Conservation (phyloP, 2,113 vertebrate species). For the Tragelaphus imberbis region DNA sequence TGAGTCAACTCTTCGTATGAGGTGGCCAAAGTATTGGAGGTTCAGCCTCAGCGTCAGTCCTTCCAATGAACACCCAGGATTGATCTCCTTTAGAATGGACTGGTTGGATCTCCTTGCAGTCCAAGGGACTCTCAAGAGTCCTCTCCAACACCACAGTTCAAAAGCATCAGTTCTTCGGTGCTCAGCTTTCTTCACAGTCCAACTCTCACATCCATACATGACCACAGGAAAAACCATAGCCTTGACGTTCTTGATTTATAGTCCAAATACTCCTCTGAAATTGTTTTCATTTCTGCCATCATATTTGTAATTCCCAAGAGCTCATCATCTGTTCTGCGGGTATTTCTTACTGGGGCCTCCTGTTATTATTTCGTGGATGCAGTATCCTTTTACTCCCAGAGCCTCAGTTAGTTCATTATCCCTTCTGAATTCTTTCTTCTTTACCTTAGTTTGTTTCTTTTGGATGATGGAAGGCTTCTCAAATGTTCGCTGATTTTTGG, state of each 20-base stretch:
- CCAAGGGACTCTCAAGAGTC: too few relatives aligned
- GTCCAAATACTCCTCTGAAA: neutral
- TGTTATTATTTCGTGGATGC: neutral
- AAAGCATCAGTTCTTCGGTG: too few relatives aligned
- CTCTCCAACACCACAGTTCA: too few relatives aligned
- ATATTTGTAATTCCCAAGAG: neutral
- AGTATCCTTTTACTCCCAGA: neutral
- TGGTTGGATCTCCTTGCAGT: too few relatives aligned
- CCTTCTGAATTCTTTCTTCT: neutral
- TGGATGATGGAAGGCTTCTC: neutral
- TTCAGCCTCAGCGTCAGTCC: too few relatives aligned
- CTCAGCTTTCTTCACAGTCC: too few relatives aligned
- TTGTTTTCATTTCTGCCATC: neutral
- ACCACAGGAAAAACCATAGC: too few relatives aligned
- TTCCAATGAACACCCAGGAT: too few relatives aligned
- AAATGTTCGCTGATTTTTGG: neutral
- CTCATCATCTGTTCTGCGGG: neutral
- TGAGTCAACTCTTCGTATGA: too few relatives aligned
- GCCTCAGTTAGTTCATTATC: neutral
- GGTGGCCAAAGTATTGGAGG: too few relatives aligned
- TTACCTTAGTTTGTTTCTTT: neutral
- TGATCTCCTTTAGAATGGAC: too few relatives aligned
- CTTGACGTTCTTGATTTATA: slow-evolving; percentile 9
- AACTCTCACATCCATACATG: too few relatives aligned
- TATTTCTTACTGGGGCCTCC: neutral